Conservation (phyloP, 2,113 vertebrate genomes). For the Oriolus oriolus region DNA sequence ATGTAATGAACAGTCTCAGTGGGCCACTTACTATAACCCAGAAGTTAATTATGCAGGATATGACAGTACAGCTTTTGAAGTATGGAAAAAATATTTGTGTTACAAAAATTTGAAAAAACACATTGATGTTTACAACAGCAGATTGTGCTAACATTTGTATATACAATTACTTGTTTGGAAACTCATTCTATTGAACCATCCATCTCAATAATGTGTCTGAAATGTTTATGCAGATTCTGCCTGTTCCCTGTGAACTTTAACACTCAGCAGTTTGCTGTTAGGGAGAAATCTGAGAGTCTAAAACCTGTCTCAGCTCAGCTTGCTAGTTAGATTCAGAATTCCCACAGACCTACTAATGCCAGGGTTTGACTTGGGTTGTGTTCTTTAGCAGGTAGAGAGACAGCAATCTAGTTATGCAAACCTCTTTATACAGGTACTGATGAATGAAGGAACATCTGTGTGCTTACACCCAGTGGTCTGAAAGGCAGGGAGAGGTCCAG, state of each 20-base stretch:
- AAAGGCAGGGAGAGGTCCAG: neutral
- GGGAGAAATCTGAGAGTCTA: neutral
- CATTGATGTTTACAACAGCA: neutral
- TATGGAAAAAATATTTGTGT: neutral
- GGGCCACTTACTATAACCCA: neutral
- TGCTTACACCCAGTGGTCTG: neutral
- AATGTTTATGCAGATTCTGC: neutral
- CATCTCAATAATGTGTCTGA: neutral
- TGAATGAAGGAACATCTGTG: neutral
- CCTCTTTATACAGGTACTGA: neutral
- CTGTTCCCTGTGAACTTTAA: neutral
- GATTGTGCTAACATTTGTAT: neutral
- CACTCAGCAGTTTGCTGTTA: neutral
- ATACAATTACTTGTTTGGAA: neutral
- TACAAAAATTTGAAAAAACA: neutral
- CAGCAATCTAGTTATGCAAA: neutral
- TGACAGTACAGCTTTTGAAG: neutral
- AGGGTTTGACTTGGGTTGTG: neutral
- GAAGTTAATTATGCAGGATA: neutral
- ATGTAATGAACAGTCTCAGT: neutral
- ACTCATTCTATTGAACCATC: neutral
- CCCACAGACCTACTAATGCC: neutral
- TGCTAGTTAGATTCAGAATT: neutral
- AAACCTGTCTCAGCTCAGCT: neutral
- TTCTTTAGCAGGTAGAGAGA: neutral